These are phyloP conservation scores for Aplocera efformata DNA, from an alignment of 2,888 invertebrate species.

Conservation along the genomic window DNA sequence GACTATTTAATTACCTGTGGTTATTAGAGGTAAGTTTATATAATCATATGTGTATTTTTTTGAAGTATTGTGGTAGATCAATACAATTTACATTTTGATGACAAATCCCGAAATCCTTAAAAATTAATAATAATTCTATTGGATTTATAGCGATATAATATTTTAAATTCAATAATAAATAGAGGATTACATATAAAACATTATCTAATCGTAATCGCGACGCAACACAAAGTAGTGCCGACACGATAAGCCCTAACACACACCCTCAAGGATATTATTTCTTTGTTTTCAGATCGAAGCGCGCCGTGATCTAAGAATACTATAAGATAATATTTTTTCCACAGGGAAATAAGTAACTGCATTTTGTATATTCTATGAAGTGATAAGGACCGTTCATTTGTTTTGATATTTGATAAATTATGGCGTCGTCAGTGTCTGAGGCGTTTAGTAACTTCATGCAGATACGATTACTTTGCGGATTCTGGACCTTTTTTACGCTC, in stretches of 20 bases:
- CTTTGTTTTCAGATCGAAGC: constrained; percentile 73
- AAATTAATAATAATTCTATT: too few relatives aligned
- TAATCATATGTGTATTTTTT: too few relatives aligned
- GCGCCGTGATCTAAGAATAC: constrained; percentile 80
- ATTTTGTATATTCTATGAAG: constrained; percentile 82
- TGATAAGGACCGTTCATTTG: constrained; percentile 80
- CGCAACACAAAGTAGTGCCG: not conserved
- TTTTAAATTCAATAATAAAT: too few relatives aligned
- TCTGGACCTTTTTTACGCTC: constrained; percentile 77
- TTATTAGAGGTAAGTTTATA: constrained; percentile 87
- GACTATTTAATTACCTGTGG: constrained; percentile 98
- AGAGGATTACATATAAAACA: not conserved
- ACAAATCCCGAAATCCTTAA: too few relatives aligned
- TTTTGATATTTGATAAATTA: constrained; percentile 79
- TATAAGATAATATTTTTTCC: constrained; percentile 81
- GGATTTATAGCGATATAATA: too few relatives aligned
- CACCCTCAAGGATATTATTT: constrained; percentile 28
- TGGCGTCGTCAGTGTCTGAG: constrained; percentile 73
- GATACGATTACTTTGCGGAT: constrained; percentile 76
- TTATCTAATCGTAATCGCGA: not conserved
- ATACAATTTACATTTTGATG: too few relatives aligned
- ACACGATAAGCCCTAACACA: not conserved
- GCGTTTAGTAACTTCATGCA: constrained; percentile 67
- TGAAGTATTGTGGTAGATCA: too few relatives aligned
- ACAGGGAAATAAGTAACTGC: constrained; percentile 82